Evolutionary conservation across 2,113 vertebrate genomes (phyloP).

Genomic region (Myotis lucifugus): DNA sequence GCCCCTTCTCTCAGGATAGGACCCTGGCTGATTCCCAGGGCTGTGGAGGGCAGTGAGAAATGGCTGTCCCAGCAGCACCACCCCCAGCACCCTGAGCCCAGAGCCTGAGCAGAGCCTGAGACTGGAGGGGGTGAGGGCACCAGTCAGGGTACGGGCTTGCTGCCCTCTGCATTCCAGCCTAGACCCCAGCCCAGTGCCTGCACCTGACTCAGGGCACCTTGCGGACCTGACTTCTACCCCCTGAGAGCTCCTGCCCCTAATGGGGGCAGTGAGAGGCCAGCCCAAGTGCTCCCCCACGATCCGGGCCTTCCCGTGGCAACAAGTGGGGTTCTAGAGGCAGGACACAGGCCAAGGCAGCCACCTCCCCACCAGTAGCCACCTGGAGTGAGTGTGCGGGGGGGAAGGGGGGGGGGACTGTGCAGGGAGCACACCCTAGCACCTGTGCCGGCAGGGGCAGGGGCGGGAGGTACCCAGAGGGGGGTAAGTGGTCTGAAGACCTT

Average conservation of each 20-base stretch:
- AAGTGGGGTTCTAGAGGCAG: neutral
- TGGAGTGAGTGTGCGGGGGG: no score
- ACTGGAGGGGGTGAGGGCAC: neutral
- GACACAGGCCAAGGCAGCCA: neutral
- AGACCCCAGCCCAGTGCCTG: neutral
- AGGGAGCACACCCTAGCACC: neutral
- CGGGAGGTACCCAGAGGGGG: neutral
- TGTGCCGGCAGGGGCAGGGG: no score
- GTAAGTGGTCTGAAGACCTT: neutral
- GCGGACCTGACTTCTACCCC: neutral
- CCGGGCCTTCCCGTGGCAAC: neutral
- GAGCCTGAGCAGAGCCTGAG: neutral
- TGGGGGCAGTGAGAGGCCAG: neutral
- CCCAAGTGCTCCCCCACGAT: no score
- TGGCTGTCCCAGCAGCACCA: neutral
- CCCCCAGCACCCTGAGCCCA: neutral
- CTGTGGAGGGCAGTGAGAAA: no score
- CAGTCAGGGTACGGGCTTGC: neutral
- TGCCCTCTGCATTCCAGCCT: neutral
- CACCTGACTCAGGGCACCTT: neutral
- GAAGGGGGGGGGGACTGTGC: fast-evolving
- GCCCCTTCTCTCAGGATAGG: neutral
- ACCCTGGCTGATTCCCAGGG: neutral
- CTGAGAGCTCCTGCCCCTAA: neutral
- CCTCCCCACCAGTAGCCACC: neutral